Evolutionary conservation across 2,113 vertebrate species (phyloP).

Genomic region (Mesocricetus auratus): DNA sequence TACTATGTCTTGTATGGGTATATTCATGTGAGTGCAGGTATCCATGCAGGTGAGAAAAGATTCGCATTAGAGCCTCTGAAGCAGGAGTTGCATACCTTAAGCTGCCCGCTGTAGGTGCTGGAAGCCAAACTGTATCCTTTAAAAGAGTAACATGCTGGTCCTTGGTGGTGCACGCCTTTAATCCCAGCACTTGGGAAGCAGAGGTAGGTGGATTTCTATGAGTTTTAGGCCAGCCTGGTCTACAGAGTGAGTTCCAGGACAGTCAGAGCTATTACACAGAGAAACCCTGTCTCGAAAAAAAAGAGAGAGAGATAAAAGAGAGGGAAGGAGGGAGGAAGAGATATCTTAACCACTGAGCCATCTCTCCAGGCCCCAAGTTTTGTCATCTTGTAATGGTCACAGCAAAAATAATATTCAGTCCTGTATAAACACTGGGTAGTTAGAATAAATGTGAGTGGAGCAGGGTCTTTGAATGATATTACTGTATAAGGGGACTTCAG

Average conservation of each 20-base stretch:
- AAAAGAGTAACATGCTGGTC: no score
- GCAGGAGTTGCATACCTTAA: not conserved
- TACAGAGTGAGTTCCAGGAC: no score
- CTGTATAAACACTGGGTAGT: not conserved
- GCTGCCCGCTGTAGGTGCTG: not conserved
- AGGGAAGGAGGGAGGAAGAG: not conserved
- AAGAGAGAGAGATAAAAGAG: no score
- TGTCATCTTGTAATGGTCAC: not conserved
- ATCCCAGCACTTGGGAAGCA: no score
- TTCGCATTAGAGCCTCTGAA: not conserved
- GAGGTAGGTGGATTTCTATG: no score
- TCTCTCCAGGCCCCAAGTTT: not conserved
- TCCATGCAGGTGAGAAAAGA: not conserved
- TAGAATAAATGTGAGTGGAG: not conserved
- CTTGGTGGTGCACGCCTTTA: no score
- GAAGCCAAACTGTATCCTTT: not conserved
- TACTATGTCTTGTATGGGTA: not conserved
- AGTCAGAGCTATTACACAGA: no score
- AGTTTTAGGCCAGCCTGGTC: no score
- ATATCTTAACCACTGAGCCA: not conserved
- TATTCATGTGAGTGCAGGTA: not conserved
- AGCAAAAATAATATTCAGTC: not conserved
- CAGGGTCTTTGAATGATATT: not conserved
- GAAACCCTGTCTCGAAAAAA: no score
- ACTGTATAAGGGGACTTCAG: not conserved